Conservation (phyloP, 2,113 vertebrate genomes). For the Equus quagga region DNA sequence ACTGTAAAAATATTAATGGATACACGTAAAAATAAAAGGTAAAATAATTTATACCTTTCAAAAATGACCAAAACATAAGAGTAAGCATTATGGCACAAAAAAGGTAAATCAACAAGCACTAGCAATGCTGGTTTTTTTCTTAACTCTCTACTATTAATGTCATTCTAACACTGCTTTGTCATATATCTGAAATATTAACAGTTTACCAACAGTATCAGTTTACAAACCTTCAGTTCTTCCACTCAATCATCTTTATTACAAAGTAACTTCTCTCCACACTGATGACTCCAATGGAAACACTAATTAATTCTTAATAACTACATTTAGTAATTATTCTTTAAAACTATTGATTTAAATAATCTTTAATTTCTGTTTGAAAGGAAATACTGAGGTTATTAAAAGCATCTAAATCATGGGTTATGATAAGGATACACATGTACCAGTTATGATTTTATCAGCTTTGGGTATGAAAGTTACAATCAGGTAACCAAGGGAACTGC, state of each 20-base stretch:
- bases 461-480: neutral
- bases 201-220: neutral
- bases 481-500: neutral
- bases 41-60: neutral
- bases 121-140: neutral
- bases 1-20: neutral
- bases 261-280: neutral
- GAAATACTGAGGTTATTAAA: neutral
- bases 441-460: neutral
- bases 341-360: neutral
- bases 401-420: neutral
- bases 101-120: neutral
- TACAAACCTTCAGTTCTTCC: neutral
- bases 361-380: neutral
- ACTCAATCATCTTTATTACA: neutral
- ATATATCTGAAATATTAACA: neutral
- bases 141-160: neutral
- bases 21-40: neutral
- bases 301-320: neutral
- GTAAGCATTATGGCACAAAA: neutral
- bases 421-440: neutral
- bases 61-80: slow-evolving; percentile 6
- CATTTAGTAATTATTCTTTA: neutral
- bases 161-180: neutral
- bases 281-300: neutral